Evolutionary conservation across 1,140 invertebrate genomes (phyloP), one percentile per base, ranked within the genome.

Genomic region (Gryon sp.): DNA sequence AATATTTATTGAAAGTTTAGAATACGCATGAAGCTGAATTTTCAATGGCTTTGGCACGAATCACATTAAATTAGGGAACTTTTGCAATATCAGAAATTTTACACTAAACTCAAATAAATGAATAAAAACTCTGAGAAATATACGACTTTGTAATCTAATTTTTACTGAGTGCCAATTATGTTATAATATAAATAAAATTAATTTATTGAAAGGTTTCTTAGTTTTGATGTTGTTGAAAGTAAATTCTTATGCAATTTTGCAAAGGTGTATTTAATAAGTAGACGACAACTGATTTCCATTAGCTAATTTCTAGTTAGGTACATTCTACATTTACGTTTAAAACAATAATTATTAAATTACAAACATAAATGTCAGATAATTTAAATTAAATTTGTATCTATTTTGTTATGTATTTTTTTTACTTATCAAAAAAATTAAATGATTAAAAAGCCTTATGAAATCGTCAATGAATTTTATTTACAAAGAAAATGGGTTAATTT

Each of bases 1-100:
- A 62, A 55, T 70, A 60, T 62, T 70, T 60, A 70, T 70, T 62
- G 57, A 70, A 70, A 70, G 46, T 70, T 70, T 40, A 45, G 46
- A 70, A 70, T 70, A 62, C 55, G 55, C 43, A 60, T 41, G 32
- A 62, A 70, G 57, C 55, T 62, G 46, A 34, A 53, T 70, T 70
- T 53, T 52, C 53, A 45, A 50, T 60, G 53, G 65, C 53, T 69
- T 69, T 59, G 65, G 16, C 46, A 34, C 45, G 60, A 60, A 69
- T 69, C 36, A 50, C 65, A 59, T 69, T 60, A 69, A 69, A 69
- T 69, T 60, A 69, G 46, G 19, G 34, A 69, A 69, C 32, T 69
- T 69, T 41, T 24, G 43, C 26, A 60, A 69, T 69, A 69, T 57
- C 41, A 45, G 32, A 48, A 43, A 43, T 50, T 57, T 57, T 50